Conservation (phyloP, 2,797 vertebrate species). For the Pangasius mekongensis region DNA sequence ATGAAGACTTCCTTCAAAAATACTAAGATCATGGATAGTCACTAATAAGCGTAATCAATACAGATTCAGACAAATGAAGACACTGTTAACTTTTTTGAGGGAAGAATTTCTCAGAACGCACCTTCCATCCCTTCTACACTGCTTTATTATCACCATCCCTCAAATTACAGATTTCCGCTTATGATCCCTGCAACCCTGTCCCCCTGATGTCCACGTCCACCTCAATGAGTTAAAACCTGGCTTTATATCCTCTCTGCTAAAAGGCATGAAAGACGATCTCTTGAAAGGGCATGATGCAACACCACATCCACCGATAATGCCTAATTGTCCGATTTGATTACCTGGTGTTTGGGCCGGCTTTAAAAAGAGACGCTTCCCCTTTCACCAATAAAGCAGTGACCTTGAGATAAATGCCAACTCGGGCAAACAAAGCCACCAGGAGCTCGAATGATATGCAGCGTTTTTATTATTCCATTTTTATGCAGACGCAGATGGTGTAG, state of each 20-base stretch:
- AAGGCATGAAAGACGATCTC: slow-evolving; percentile 46
- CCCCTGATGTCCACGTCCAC: neutral
- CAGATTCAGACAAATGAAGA: neutral
- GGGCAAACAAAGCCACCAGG: slow-evolving; percentile 34
- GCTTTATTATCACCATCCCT: neutral
- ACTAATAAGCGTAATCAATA: neutral
- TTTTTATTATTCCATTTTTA: slow-evolving; percentile 27
- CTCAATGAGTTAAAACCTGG: neutral
- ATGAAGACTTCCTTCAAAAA: neutral
- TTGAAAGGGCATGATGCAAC: slow-evolving; percentile 38
- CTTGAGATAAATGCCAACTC: slow-evolving; percentile 46
- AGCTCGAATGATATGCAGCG: slow-evolving; percentile 30
- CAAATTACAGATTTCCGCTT: neutral
- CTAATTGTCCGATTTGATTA: slow-evolving; percentile 61
- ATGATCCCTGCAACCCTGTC: too few species aligned
- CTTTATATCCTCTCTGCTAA: slow-evolving; percentile 28
- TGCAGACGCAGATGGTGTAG: neutral
- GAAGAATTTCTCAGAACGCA: neutral
- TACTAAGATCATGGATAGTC: neutral
- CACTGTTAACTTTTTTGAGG: neutral
- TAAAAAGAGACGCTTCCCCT: slow-evolving; percentile 38
- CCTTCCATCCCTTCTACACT: neutral
- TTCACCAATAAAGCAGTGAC: slow-evolving; percentile 49
- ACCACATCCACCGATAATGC: slow-evolving; percentile 54
- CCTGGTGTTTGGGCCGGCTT: slow-evolving; percentile 45